Conservation (phyloP, 1,140 invertebrate genomes). For the Sinonovacula constricta region DNA sequence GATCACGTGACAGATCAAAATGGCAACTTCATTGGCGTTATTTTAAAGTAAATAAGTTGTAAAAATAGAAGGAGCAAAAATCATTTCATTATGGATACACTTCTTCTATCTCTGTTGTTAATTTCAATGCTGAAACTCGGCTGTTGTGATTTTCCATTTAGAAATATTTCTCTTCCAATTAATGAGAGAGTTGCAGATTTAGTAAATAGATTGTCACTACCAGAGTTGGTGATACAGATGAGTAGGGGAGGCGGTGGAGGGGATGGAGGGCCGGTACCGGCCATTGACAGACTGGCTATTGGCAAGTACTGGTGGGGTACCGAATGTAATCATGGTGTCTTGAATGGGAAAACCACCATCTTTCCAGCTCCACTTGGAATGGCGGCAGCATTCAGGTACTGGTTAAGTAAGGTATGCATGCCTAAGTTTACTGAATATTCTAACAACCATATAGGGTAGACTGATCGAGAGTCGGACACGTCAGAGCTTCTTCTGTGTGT, state of each 20-base stretch:
- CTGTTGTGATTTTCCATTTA: constrained; percentile 56
- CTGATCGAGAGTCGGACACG: too few relatives aligned
- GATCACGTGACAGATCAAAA: too few relatives aligned
- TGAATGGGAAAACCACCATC: constrained; percentile 68
- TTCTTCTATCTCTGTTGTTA: too few relatives aligned
- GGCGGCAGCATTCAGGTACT: constrained; percentile 73
- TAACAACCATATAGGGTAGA: too few relatives aligned
- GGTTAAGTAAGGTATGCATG: too few relatives aligned
- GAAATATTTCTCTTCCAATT: constrained; percentile 67
- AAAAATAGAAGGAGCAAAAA: too few relatives aligned
- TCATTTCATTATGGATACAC: too few relatives aligned
- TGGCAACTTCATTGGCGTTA: too few relatives aligned
- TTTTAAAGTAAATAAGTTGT: too few relatives aligned
- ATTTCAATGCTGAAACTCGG: neutral
- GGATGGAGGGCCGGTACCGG: constrained; percentile 68
- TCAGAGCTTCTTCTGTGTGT: too few relatives aligned
- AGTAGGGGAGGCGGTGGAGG: constrained; percentile 66
- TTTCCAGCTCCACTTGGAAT: constrained; percentile 75
- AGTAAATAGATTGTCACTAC: constrained; percentile 66
- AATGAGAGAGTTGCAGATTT: constrained; percentile 69
- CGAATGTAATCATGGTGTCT: constrained; percentile 74
- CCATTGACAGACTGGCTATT: constrained; percentile 71
- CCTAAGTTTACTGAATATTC: too few relatives aligned
- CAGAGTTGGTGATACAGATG: constrained; percentile 74
- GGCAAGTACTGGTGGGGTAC: constrained; percentile 73